Evolutionary conservation across 1,140 invertebrate genomes (phyloP).

Genomic region (Medauroidea extradentata): DNA sequence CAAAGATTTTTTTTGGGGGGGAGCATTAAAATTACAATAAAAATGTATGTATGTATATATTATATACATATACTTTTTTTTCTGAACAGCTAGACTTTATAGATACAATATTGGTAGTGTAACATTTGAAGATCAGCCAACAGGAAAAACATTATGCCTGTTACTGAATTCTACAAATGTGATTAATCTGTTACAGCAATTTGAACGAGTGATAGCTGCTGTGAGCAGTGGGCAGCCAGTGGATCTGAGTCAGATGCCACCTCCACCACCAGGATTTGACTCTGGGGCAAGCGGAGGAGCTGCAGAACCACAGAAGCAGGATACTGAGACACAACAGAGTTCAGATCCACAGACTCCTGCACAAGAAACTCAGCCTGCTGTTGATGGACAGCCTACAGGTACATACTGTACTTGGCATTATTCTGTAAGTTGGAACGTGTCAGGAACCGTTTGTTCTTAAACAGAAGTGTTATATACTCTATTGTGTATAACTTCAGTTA

Average conservation of each 20-base stretch:
- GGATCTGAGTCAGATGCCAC: slow-evolving; percentile 81
- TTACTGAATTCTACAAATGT: slow-evolving; percentile 4
- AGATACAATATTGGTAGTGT: too few relatives aligned
- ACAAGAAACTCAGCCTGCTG: slow-evolving; percentile 6
- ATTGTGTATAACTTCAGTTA: too few relatives aligned
- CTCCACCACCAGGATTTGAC: slow-evolving; percentile 48
- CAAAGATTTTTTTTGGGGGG: too few relatives aligned
- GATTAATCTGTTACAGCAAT: slow-evolving; percentile 49
- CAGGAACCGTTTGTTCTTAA: too few relatives aligned
- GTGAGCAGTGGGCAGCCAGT: slow-evolving; percentile 68
- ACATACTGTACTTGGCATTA: too few relatives aligned
- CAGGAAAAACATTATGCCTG: background rate
- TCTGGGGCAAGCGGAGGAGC: background rate
- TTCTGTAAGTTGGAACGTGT: too few relatives aligned
- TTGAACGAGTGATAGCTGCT: slow-evolving; percentile 77
- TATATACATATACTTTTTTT: too few relatives aligned
- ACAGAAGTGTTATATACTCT: too few relatives aligned
- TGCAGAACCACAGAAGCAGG: background rate
- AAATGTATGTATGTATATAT: too few relatives aligned
- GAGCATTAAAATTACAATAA: too few relatives aligned
- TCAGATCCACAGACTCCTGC: background rate
- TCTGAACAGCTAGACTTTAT: too few relatives aligned
- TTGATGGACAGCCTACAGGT: background rate
- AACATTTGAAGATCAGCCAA: slow-evolving; percentile 3
- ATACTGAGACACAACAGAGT: background rate